Evolutionary conservation across 1,140 invertebrate species (phyloP).

Genomic region (Elymnias hypermnestra): DNA sequence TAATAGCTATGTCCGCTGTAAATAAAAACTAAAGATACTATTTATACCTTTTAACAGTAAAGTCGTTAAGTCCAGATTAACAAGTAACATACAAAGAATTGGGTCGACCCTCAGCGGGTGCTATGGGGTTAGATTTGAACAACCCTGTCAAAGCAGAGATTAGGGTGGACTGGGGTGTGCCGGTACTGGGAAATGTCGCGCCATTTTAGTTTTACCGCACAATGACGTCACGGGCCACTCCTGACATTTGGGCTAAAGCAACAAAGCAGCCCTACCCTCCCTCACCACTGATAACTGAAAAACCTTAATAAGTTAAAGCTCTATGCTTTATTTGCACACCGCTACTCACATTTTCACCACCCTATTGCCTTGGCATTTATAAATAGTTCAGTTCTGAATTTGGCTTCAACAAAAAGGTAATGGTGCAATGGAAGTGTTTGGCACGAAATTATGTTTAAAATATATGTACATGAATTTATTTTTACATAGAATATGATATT

Average conservation of each 20-base stretch:
- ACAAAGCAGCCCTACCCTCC: slow-evolving; percentile 65
- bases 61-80: slow-evolving; percentile 29
- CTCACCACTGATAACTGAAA: slow-evolving; percentile 53
- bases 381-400: slow-evolving; percentile 13
- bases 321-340: slow-evolving; percentile 53
- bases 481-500: too few species aligned
- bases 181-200: slow-evolving; percentile 63
- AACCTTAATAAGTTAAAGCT: slow-evolving; percentile 53
- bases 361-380: slow-evolving; percentile 60
- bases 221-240: slow-evolving; percentile 63
- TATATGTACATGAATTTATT: background rate
- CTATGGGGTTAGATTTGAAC: slow-evolving; percentile 39
- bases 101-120: slow-evolving; percentile 34
- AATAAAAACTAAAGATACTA: too few species aligned
- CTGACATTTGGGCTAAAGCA: slow-evolving; percentile 64
- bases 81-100: slow-evolving; percentile 42
- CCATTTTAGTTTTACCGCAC: slow-evolving; percentile 57
- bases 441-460: too few species aligned
- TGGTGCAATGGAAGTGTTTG: too few species aligned
- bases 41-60: background rate
- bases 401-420: slow-evolving; percentile 4
- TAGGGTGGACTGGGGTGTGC: slow-evolving; percentile 62
- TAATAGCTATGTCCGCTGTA: too few species aligned
- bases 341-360: slow-evolving; percentile 35
- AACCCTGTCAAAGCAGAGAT: slow-evolving; percentile 56